Conservation (phyloP, 2,888 invertebrate species). For the Drosophila paracracens region DNA sequence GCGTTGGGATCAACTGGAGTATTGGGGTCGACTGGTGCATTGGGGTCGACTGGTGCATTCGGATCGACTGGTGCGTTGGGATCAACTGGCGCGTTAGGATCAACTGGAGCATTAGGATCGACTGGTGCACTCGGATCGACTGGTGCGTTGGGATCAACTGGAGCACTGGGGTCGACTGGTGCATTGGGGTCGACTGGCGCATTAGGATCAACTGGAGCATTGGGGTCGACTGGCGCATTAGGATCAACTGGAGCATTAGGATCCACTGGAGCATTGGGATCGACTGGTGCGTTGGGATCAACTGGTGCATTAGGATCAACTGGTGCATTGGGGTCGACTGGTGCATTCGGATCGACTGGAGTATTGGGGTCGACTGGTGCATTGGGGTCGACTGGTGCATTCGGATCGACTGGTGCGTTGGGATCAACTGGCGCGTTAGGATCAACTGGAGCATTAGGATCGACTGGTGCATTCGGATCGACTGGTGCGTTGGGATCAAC, state of each 20-base stretch:
- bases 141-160: constrained; percentile 25
- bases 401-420: background rate
- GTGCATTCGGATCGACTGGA: background rate
- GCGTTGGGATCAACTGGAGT: background rate
- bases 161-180: constrained; percentile 28
- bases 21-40: constrained; percentile 9
- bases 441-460: background rate
- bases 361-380: fast-evolving
- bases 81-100: background rate
- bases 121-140: constrained; percentile 17
- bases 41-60: constrained; percentile 23
- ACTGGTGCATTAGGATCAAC: fast-evolving
- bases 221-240: fast-evolving
- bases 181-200: constrained; percentile 21
- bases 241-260: fast-evolving
- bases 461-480: constrained; percentile 14
- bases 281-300: fast-evolving
- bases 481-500: constrained; percentile 15
- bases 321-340: fast-evolving
- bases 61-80: constrained; percentile 10
- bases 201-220: constrained; percentile 14
- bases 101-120: constrained; percentile 7
- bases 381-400: background rate
- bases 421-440: constrained; percentile 10
- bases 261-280: fast-evolving